Conservation (phyloP, 2,888 invertebrate species). For the Glomeris marginata region DNA sequence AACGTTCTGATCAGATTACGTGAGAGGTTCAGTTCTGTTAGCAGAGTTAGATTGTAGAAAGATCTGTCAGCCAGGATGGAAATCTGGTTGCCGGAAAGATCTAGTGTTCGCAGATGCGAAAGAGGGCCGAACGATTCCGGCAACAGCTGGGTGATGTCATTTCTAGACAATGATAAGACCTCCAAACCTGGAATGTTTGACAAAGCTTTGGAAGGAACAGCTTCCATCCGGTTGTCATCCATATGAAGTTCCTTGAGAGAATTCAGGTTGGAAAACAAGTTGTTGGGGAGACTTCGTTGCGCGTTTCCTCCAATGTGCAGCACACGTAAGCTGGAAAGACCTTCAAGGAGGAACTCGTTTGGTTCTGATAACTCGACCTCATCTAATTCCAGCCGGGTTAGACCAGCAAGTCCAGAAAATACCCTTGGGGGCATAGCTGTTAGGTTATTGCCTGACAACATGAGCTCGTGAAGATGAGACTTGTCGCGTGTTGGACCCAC, state of each 20-base stretch:
- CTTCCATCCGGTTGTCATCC: constrained; percentile 41
- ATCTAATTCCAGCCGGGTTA: constrained; percentile 45
- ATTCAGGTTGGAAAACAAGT: constrained; percentile 44
- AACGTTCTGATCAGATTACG: no score
- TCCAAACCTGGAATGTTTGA: constrained; percentile 19
- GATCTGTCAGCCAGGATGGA: constrained; percentile 14
- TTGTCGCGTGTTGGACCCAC: no score
- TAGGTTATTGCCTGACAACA: constrained; percentile 63
- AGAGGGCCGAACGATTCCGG: constrained; percentile 20
- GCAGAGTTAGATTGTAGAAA: no score
- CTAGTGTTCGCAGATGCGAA: constrained; percentile 19
- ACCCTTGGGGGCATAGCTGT: constrained; percentile 51
- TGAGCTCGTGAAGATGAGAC: constrained; percentile 27
- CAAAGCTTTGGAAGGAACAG: constrained; percentile 15
- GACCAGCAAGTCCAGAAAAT: constrained; percentile 58
- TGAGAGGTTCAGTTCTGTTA: no score
- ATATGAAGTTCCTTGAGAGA: constrained; percentile 44
- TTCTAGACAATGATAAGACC: constrained; percentile 20
- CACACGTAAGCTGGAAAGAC: constrained; percentile 15
- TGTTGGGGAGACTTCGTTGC: constrained; percentile 16
- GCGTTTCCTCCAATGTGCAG: constrained; percentile 18
- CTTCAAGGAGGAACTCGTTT: constrained; percentile 17
- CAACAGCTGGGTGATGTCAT: constrained; percentile 19
- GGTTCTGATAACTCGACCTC: constrained; percentile 20
- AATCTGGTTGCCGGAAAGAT: constrained; percentile 22